These are phyloP conservation scores for Pangasius mekongensis DNA, from an alignment of 2,797 vertebrate genomes.

Conservation along the genomic window DNA sequence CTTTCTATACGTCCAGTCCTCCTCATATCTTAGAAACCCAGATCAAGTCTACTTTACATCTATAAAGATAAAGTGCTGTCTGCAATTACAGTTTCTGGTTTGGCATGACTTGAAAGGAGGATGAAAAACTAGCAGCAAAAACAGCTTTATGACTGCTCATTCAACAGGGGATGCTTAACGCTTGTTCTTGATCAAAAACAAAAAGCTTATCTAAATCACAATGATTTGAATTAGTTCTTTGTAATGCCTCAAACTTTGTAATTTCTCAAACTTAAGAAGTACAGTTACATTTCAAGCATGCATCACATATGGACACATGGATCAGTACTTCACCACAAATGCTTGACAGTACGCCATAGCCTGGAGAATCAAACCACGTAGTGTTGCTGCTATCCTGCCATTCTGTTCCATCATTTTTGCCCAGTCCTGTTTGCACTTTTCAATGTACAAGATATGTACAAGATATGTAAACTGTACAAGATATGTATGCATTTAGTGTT, in stretches of 20 bases:
- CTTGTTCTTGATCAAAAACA: no score
- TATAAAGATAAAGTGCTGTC: background rate
- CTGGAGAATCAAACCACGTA: background rate
- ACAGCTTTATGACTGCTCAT: background rate
- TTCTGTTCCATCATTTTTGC: background rate
- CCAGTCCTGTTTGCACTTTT: background rate
- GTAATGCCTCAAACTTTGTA: background rate
- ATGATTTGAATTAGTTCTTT: background rate
- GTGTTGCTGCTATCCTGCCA: background rate
- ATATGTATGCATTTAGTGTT: background rate
- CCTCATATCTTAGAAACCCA: background rate
- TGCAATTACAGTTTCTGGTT: background rate
- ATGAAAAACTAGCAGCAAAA: background rate
- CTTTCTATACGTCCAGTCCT: background rate
- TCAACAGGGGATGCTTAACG: background rate
- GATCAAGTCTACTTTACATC: background rate
- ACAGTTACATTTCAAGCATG: background rate
- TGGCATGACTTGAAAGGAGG: constrained; percentile 8
- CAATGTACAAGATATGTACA: background rate
- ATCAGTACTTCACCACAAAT: background rate
- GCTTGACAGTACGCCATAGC: background rate
- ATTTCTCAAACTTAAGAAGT: background rate
- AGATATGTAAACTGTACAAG: background rate
- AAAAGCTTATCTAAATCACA: background rate
- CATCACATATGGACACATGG: background rate